Evolutionary conservation across 2,888 invertebrate genomes (phyloP).

Genomic region (Asteroscopus sphinx): DNA sequence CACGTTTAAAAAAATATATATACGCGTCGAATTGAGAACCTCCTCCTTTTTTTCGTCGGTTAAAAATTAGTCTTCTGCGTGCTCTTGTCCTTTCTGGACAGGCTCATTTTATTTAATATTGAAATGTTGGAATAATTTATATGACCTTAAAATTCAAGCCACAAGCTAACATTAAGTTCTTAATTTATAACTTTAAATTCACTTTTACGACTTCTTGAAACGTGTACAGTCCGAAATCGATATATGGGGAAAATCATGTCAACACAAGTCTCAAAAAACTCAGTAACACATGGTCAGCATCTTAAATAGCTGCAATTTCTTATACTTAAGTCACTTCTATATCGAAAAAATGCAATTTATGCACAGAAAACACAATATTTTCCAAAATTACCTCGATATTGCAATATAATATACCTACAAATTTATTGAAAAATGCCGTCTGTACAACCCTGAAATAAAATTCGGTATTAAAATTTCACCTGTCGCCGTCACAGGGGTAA

Average conservation of each 20-base stretch:
- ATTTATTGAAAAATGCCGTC: conserved; percentile 8
- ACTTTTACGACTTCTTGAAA: conserved; percentile 17
- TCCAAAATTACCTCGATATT: conserved; percentile 11
- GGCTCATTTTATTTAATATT: conserved; percentile 30
- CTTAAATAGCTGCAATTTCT: conserved; percentile 20
- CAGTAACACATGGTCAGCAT: conserved; percentile 30
- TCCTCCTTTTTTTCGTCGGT: too few species aligned
- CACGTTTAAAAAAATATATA: too few species aligned
- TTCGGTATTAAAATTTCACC: conserved; percentile 72
- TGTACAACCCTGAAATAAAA: conserved; percentile 50
- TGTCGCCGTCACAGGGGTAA: conserved; percentile 64
- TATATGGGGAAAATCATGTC: conserved; percentile 15
- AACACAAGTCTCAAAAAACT: conserved; percentile 24
- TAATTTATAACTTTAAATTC: conserved; percentile 38
- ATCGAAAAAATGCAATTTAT: conserved; percentile 25
- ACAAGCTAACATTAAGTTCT: conserved; percentile 30
- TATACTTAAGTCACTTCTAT: conserved; percentile 11
- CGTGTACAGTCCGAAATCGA: conserved; percentile 11
- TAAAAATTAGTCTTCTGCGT: too few species aligned
- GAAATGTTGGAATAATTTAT: conserved; percentile 42
- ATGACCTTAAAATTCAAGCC: conserved; percentile 26
- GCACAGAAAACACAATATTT: conserved; percentile 8
- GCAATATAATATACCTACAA: conserved; percentile 4
- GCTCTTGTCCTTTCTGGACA: too few species aligned
- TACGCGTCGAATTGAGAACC: too few species aligned